Percentiles rank a stretch among this genome's conserved stretches.
Evolutionary conservation across 2,113 vertebrate genomes (phyloP).

Genomic region (Drymodes brunneopygia): DNA sequence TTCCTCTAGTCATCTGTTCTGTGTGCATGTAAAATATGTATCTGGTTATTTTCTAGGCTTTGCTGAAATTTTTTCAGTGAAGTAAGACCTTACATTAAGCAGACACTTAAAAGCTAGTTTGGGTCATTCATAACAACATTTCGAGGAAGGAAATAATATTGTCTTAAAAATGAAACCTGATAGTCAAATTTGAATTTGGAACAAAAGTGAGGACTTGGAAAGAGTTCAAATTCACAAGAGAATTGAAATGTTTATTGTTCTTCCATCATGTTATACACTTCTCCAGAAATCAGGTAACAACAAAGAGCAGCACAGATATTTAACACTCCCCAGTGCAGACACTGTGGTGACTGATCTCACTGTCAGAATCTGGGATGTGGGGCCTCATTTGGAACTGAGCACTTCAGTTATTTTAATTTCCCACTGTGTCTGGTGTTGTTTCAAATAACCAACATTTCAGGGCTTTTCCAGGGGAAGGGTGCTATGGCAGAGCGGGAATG

Average conservation of each 20-base stretch:
- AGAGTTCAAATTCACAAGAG: not conserved
- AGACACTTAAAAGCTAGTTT: not conserved
- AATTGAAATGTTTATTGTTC: not conserved
- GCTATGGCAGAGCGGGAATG: not conserved
- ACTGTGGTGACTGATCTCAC: not conserved
- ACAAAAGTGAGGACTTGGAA: not conserved
- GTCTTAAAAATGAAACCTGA: not conserved
- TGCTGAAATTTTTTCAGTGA: not conserved
- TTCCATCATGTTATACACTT: not conserved
- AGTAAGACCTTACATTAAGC: not conserved
- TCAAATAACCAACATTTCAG: not conserved
- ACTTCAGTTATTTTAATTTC: not conserved
- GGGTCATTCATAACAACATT: not conserved
- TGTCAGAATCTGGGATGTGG: not conserved
- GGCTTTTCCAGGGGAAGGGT: not conserved
- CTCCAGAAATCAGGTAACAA: not conserved
- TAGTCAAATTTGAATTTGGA: not conserved
- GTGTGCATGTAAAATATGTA: not conserved
- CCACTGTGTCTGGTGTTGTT: not conserved
- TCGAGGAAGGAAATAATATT: not conserved
- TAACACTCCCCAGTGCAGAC: not conserved
- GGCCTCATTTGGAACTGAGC: not conserved
- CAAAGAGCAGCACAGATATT: not conserved
- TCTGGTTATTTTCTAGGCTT: not conserved
- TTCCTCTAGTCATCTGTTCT: not conserved